phyloP scores from a whole-genome alignment of 2,797 vertebrate genomes.

The Lacerta agilis region DNA sequence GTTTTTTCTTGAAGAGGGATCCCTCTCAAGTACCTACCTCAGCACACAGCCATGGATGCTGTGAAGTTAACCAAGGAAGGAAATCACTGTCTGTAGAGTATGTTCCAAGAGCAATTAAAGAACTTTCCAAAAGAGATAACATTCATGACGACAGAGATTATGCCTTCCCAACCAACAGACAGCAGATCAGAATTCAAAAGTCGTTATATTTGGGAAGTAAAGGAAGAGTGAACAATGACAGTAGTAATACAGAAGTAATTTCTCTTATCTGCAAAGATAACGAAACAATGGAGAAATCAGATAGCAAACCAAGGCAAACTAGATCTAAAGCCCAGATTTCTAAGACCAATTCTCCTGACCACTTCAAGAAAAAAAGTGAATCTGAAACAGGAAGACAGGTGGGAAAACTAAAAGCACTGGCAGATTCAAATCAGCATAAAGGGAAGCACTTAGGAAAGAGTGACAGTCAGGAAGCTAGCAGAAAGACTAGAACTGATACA shows the following conservation, averaged over 20 bases:
- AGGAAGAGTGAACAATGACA: conserved; percentile 35
- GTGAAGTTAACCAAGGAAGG: conserved; percentile 62
- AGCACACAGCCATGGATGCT: conserved; percentile 50
- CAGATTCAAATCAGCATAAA: conserved; percentile 40
- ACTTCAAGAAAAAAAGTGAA: conserved; percentile 60
- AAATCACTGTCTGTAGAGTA: conserved; percentile 81
- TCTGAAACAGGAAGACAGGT: conserved; percentile 67
- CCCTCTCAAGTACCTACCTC: conserved; percentile 76
- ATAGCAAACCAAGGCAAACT: conserved; percentile 36
- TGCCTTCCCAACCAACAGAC: conserved; percentile 68
- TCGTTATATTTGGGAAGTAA: conserved; percentile 39
- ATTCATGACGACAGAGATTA: conserved; percentile 72
- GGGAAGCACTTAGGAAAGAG: conserved; percentile 63
- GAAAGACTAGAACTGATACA: conserved; percentile 51
- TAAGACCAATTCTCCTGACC: conserved; percentile 49
- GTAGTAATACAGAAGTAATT: conserved; percentile 52
- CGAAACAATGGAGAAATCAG: conserved; percentile 56
- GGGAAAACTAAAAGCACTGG: conserved; percentile 67
- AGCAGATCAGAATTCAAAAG: conserved; percentile 63
- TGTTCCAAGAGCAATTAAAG: conserved; percentile 66
- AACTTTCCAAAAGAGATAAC: conserved; percentile 32
- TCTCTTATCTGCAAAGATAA: conserved; percentile 54
- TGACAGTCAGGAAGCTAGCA: conserved; percentile 57
- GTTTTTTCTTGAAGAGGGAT: conserved; percentile 83
- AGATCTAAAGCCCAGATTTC: conserved; percentile 57